Conservation (phyloP, 2,797 vertebrate genomes). For the Pangasius sanitwongsei region DNA sequence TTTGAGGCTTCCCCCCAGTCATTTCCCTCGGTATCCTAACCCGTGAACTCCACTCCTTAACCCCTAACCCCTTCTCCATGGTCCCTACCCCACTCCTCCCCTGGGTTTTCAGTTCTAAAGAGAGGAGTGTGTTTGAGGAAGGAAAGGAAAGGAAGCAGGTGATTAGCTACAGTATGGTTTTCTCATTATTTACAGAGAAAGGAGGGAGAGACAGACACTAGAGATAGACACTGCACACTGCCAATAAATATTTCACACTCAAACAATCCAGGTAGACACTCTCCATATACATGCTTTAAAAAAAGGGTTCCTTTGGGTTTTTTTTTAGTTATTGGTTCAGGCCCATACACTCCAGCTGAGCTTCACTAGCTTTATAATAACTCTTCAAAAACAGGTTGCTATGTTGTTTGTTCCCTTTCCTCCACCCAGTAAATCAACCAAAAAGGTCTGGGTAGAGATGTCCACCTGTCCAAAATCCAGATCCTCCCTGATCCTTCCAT, state of each 20-base stretch:
- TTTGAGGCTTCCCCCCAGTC: not conserved
- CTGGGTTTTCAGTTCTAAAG: not conserved
- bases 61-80: conserved; percentile 7
- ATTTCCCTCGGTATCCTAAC: conserved; percentile 13
- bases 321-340: not conserved
- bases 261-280: not conserved
- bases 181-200: not conserved
- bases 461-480: not conserved
- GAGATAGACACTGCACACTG: not conserved
- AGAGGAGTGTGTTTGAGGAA: not conserved
- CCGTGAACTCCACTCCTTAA: conserved; percentile 14
- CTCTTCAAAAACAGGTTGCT: not conserved
- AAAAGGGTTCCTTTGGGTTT: not conserved
- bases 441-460: not conserved
- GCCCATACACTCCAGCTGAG: no score
- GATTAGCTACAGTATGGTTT: conserved; percentile 15
- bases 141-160: not conserved
- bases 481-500: not conserved
- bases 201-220: not conserved
- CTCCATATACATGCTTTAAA: not conserved
- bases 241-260: not conserved
- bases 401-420: not conserved
- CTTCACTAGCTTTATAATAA: not conserved
- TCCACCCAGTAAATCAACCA: not conserved
- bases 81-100: not conserved